These are phyloP conservation scores for Hydriomena furcata DNA, from an alignment of 2,888 invertebrate species.

Conservation along the genomic window DNA sequence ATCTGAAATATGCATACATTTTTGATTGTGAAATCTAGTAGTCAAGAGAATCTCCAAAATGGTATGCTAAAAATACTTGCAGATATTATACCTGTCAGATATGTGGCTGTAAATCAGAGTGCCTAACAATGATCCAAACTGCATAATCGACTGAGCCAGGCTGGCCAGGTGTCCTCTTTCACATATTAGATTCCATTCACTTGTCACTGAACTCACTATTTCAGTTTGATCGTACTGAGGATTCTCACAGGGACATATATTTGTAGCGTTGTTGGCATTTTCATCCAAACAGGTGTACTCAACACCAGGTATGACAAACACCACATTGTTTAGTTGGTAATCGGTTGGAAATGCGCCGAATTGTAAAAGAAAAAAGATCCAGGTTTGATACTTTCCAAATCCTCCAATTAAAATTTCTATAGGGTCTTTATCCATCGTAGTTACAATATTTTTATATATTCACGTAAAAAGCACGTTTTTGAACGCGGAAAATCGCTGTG, in stretches of 20 bases:
- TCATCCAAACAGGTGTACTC: constrained; percentile 73
- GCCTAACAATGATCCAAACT: constrained; percentile 81
- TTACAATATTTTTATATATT: constrained; percentile 8
- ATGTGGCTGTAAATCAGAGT: constrained; percentile 80
- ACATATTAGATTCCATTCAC: constrained; percentile 85
- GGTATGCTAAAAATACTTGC: not conserved
- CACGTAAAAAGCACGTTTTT: not conserved
- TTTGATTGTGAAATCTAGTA: not conserved
- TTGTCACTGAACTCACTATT: constrained; percentile 82
- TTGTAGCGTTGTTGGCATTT: constrained; percentile 56
- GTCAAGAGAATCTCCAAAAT: not conserved
- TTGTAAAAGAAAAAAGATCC: constrained; percentile 73
- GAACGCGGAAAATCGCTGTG: too few species aligned
- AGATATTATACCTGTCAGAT: constrained; percentile 71
- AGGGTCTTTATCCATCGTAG: constrained; percentile 36
- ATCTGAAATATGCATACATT: constrained; percentile 66
- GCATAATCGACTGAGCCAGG: constrained; percentile 79
- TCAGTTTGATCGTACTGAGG: constrained; percentile 80
- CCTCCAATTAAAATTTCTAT: constrained; percentile 76
- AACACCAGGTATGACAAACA: constrained; percentile 80
- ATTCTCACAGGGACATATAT: constrained; percentile 66
- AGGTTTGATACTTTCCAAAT: constrained; percentile 82
- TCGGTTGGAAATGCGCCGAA: constrained; percentile 82
- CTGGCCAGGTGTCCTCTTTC: constrained; percentile 79
- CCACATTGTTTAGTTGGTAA: constrained; percentile 81